Percentiles rank a stretch among this genome's conserved stretches.
These are phyloP conservation scores for Athalia circularis DNA, from an alignment of 2,888 invertebrate genomes.

Conservation along the genomic window DNA sequence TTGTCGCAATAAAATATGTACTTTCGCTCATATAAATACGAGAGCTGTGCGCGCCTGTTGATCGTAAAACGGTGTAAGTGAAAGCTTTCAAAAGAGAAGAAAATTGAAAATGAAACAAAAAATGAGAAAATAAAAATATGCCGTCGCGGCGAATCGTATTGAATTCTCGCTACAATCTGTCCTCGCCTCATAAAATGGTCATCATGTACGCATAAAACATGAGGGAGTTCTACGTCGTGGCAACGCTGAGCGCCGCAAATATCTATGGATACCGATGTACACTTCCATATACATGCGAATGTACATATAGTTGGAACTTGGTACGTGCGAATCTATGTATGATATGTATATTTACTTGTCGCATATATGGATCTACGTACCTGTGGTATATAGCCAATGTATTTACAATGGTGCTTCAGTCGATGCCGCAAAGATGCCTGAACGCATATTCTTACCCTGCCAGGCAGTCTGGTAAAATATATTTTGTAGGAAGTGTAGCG, in stretches of 20 bases:
- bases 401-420: slow-evolving; percentile 45
- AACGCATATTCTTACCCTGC: slow-evolving; percentile 64
- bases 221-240: slow-evolving; percentile 61
- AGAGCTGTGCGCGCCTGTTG: background rate
- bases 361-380: background rate
- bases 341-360: background rate
- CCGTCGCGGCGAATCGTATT: slow-evolving; percentile 38
- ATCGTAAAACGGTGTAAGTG: slow-evolving; percentile 34
- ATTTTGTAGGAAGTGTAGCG: slow-evolving; percentile 66
- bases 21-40: background rate
- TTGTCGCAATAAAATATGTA: slow-evolving; percentile 20
- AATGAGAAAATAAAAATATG: background rate
- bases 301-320: background rate
- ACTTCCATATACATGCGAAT: slow-evolving; percentile 12
- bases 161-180: slow-evolving; percentile 60
- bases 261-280: slow-evolving; percentile 55
- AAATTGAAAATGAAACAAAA: background rate
- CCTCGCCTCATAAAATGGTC: slow-evolving; percentile 67
- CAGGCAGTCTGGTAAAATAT: slow-evolving; percentile 62
- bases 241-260: slow-evolving; percentile 61
- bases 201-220: slow-evolving; percentile 70
- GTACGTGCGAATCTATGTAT: background rate
- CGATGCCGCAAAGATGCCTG: slow-evolving; percentile 59
- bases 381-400: background rate
- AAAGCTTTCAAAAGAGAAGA: slow-evolving; percentile 23